These are phyloP conservation scores for Daboia siamensis DNA, from an alignment of 2,113 vertebrate genomes.

Conservation along the genomic window DNA sequence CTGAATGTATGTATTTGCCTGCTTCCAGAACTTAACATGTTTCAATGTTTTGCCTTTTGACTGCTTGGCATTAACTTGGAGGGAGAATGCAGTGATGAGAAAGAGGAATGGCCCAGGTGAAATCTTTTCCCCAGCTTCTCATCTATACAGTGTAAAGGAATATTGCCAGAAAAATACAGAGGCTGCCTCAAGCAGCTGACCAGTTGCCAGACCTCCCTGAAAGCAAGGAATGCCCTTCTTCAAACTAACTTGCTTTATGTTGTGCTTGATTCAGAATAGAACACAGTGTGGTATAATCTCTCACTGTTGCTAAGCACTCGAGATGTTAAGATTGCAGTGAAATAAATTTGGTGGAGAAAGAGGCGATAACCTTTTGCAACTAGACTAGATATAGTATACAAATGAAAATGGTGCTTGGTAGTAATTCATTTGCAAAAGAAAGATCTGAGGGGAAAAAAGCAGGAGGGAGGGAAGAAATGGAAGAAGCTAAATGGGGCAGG, in stretches of 20 bases:
- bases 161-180: neutral
- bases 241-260: neutral
- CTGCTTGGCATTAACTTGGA: neutral
- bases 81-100: neutral
- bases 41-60: neutral
- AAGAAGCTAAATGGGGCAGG: neutral
- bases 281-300: neutral
- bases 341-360: neutral
- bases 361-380: neutral
- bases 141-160: neutral
- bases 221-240: neutral
- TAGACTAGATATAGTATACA: neutral
- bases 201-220: conserved; percentile 17
- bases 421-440: neutral
- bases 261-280: neutral
- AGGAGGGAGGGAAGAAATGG: neutral
- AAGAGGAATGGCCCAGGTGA: conserved; percentile 3
- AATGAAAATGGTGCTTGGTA: neutral
- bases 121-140: neutral
- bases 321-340: neutral
- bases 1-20: neutral
- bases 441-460: neutral
- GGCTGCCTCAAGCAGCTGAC: conserved; percentile 14
- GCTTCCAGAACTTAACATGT: neutral
- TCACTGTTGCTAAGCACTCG: neutral